Percentiles rank a stretch among this genome's conserved stretches.
Conservation (phyloP, 2,888 invertebrate genomes). For the Ophonus ardosiacus region DNA sequence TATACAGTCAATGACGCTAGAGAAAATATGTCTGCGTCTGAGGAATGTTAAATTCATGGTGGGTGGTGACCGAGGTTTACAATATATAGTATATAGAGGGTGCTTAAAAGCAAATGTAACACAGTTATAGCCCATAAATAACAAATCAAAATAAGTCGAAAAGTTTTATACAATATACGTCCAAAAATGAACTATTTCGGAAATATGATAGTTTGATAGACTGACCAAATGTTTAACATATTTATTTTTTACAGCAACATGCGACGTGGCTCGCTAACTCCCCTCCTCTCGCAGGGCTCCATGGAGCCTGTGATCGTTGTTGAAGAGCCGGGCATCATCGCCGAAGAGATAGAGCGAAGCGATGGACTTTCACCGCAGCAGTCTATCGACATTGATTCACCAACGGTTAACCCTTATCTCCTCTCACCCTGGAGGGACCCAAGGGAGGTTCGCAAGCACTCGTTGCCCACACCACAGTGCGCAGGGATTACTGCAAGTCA, state of each 20-base stretch:
- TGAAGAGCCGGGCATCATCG: slow-evolving; percentile 80
- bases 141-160: no score
- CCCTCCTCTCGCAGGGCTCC: slow-evolving; percentile 76
- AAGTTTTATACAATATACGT: no score
- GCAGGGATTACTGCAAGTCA: slow-evolving; percentile 92
- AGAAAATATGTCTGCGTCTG: no score
- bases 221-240: background rate
- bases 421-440: slow-evolving; percentile 89
- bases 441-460: slow-evolving; percentile 87
- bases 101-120: no score
- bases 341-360: slow-evolving; percentile 46
- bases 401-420: slow-evolving; percentile 86
- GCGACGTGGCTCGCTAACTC: slow-evolving; percentile 83
- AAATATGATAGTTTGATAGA: no score
- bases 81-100: no score
- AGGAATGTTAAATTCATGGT: no score
- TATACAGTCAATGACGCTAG: no score
- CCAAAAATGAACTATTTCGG: no score
- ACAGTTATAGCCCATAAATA: no score
- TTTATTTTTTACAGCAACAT: slow-evolving; percentile 70
- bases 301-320: slow-evolving; percentile 89
- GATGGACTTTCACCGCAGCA: slow-evolving; percentile 76
- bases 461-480: slow-evolving; percentile 90
- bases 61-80: no score
- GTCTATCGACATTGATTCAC: slow-evolving; percentile 87